Base-by-base conservation (phyloP, 2,888 invertebrate genomes). In the Acronicta alni region DNA sequence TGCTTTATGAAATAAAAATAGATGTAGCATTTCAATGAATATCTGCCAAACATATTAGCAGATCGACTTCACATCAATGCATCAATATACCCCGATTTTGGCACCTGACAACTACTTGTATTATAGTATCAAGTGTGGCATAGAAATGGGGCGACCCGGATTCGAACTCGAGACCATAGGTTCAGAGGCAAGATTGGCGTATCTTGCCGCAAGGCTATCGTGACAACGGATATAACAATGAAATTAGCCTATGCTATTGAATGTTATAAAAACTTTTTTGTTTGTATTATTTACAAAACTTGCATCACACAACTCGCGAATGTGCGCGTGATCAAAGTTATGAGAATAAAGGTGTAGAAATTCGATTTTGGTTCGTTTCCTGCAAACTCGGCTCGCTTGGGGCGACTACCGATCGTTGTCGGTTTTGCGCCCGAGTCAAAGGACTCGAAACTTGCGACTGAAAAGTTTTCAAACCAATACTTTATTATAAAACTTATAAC, bases 81-180 rank as follows among this genome's bases (percentile, higher is more conserved):
- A 47, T 78, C 59, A 75, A 68, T 92, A 57, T 91, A 67, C 90
- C 91, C 90, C 90, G 72, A 85, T 88, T 86, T 85, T 88, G 92
- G 92, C 91, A 89, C 90, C 86, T 82, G 85, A 86, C 76, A 51
- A 83, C 92, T 90, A 90, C 91, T 87, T 89, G 88, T 89, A 10
- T 43, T 37, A 88, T 89, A 91, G 90, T 79, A 84, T 85, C 92
- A 86, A 92, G 94, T 89, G 92, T 94, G 94, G 94, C 94, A 86
- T 86, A 87, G 75, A 89, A 89, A 91, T 87, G 93, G 93, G 93
- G 92, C 52, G n/a, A 49, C 63, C 44, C 48, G 75, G 91, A 77
- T 64, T 89, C 75, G 92, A 93, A 91, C 92, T 80, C 43, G 41
- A 63, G 71, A 75, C 82, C 68, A 38, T 2, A 3, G 6, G 43